Evolutionary conservation across 2,888 invertebrate genomes (phyloP).

Genomic region (Caenorhabditis macrosperma): DNA sequence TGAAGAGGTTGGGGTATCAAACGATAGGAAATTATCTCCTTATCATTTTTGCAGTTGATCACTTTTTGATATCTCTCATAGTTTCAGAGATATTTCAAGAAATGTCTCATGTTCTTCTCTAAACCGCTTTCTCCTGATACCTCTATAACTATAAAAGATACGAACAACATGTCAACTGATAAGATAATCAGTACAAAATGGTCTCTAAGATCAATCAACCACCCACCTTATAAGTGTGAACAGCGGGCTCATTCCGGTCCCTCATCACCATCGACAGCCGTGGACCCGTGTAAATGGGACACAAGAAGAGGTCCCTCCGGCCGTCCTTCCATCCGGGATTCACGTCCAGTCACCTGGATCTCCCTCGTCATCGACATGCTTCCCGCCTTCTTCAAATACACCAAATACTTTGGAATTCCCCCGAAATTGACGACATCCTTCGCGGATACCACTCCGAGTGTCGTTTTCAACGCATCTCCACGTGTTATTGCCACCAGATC

Average conservation of each 20-base stretch:
- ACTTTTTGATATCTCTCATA: no score
- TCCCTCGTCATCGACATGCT: slow-evolving; percentile 20
- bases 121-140: no score
- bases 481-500: slow-evolving; percentile 46
- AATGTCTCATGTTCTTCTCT: no score
- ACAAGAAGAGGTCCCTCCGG: slow-evolving; percentile 31
- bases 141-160: no score
- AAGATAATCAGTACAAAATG: background rate
- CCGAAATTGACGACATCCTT: slow-evolving; percentile 27
- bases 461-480: slow-evolving; percentile 31
- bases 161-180: no score
- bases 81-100: no score
- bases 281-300: slow-evolving; percentile 51
- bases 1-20: no score
- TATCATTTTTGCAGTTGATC: background rate
- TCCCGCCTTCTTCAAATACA: slow-evolving; percentile 20
- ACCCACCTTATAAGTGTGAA: slow-evolving; percentile 50
- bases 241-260: slow-evolving; percentile 24
- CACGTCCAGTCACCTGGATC: slow-evolving; percentile 44
- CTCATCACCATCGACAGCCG: slow-evolving; percentile 34
- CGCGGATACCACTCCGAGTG: slow-evolving; percentile 32
- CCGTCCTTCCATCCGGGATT: slow-evolving; percentile 34
- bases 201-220: no score
- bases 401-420: slow-evolving; percentile 32
- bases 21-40: background rate